phyloP scores from a whole-genome alignment of 2,797 vertebrate genomes.

The Gorsachius magnificus region DNA sequence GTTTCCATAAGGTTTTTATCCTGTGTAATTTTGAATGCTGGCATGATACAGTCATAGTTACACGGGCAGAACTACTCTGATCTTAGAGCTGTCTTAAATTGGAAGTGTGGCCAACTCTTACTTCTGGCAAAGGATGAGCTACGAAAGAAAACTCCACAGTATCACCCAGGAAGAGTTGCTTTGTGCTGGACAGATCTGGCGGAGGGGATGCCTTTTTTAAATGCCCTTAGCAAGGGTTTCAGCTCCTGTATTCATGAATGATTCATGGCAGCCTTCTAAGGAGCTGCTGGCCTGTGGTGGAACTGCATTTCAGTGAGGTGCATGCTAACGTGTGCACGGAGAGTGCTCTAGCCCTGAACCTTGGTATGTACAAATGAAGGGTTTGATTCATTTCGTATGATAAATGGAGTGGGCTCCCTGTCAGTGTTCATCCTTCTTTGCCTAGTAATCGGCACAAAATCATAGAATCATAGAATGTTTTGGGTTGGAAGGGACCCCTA shows the following conservation, averaged over 20 bases:
- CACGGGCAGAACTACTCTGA: not conserved
- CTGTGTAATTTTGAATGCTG: accelerated
- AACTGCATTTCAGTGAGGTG: not conserved
- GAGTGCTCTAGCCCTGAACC: not conserved
- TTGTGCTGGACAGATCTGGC: not conserved
- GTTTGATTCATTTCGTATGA: accelerated
- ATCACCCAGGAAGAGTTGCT: accelerated
- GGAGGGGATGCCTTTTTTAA: not conserved
- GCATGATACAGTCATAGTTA: accelerated
- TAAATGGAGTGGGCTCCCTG: not conserved
- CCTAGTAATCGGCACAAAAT: accelerated
- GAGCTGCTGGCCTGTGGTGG: not conserved
- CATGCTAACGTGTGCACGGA: not conserved
- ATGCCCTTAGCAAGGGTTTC: not conserved
- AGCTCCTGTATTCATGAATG: not conserved
- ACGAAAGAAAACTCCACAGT: not conserved
- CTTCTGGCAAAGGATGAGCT: not conserved
- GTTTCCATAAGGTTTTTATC: not conserved
- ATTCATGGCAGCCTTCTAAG: not conserved
- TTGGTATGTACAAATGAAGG: accelerated
- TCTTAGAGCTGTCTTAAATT: not conserved
- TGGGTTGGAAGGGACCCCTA: too few species aligned
- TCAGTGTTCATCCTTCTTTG: not conserved
- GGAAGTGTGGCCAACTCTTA: accelerated
- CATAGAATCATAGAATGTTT: too few species aligned